Evolutionary conservation across 2,797 vertebrate genomes (phyloP).

Genomic region (Paguma larvata): DNA sequence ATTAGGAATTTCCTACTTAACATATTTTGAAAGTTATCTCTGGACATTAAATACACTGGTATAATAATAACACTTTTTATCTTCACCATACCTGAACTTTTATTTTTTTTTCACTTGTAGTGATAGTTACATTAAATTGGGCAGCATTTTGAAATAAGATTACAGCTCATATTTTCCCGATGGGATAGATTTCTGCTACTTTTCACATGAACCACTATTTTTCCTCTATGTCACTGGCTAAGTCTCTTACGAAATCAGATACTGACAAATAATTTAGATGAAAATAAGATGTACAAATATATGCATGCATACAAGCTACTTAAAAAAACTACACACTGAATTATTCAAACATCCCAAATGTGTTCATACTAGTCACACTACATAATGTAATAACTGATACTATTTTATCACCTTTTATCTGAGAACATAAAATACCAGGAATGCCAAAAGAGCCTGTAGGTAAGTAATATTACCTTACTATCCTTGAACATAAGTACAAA

Average conservation of each 20-base stretch:
- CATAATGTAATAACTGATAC: neutral
- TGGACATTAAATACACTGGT: neutral
- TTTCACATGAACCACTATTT: conserved; percentile 6
- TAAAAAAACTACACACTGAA: conserved; percentile 46
- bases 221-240: neutral
- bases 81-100: neutral
- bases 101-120: neutral
- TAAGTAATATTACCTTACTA: neutral
- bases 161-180: neutral
- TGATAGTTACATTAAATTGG: neutral
- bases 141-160: neutral
- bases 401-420: conserved; percentile 17
- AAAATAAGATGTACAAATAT: conserved; percentile 49
- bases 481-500: conserved; percentile 3
- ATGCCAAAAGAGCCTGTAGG: neutral
- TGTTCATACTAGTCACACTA: neutral
- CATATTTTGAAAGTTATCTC: neutral
- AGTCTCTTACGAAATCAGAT: neutral
- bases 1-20: neutral
- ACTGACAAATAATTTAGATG: conserved; percentile 57
- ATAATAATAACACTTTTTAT: neutral
- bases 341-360: conserved; percentile 26
- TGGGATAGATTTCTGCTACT: neutral
- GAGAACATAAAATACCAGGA: neutral
- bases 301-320: neutral